Base-by-base conservation (phyloP, 2,888 invertebrate genomes). In the Drosophila sordidula region DNA sequence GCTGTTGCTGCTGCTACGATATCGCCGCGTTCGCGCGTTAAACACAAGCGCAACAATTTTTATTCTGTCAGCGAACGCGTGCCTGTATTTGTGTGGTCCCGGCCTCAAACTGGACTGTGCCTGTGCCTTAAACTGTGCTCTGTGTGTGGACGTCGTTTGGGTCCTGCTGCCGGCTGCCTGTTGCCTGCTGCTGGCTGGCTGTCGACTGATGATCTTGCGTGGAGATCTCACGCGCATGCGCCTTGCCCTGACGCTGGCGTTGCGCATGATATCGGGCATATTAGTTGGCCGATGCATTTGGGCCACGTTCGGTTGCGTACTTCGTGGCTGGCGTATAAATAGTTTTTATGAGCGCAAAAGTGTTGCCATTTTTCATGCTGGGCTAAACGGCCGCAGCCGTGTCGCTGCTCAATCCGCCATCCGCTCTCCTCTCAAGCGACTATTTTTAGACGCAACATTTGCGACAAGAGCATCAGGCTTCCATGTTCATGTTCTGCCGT, bases 51-150 rank as follows among this genome's bases (percentile, higher is more conserved):
- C 90, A 91, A 91, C 91, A 91, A 91, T 91, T 91, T 91, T 91
- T 90, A 91, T 91, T 91, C 92, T 92, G 92, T 91, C 92, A 92
- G 91, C 91, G 85, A 92, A 91, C 92, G 92, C 92, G 92, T 92
- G 92, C 92, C 92, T 92, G 91, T 92, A 90, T 92, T 87, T 92
- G 92, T 92, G 92, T 92, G 92, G 92, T 92, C 92, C 83, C 80
- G 82, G 75, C 70, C 63, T 82, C 83, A 88, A 86, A 89, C 89
- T 80, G 80, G 84, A 83, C 88, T 67, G 45, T 49, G 74, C 49
- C 41, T 65, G 57, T 50, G 73, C 50, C 51, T 56, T 50, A 47
- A 47, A 46, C 34, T 56, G 36, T 36, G 26, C 32, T 50, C 54
- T 64, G 73, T 45, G 73, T 45, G 47, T 18, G 16, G 42, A 63